phyloP scores from a whole-genome alignment of 2,113 vertebrate species.

The Corvus cornix region DNA sequence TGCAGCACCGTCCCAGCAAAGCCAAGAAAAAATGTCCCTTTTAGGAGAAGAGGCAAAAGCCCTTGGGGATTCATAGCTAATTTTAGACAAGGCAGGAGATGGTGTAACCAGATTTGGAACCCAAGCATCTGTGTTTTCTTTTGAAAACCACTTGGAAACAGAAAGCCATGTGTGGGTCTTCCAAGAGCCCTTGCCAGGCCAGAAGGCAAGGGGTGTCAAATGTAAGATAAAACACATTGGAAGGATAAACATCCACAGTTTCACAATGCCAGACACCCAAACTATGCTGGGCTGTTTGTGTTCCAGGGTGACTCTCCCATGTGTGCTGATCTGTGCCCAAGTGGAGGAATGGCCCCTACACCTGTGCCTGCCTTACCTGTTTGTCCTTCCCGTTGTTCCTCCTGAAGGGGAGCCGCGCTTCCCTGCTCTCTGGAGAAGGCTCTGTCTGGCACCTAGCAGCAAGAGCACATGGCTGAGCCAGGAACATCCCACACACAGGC shows the following conservation, averaged over 20 bases:
- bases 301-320: accelerated
- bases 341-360: not conserved
- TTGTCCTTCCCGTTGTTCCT: not conserved
- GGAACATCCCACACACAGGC: not conserved
- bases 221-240: not conserved
- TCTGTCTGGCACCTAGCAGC: not conserved
- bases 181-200: not conserved
- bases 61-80: accelerated
- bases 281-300: not conserved
- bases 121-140: not conserved
- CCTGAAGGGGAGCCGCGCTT: not conserved
- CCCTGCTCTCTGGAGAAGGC: not conserved
- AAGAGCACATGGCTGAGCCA: not conserved
- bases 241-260: not conserved
- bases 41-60: not conserved
- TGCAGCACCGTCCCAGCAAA: not conserved
- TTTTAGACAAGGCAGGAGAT: not conserved
- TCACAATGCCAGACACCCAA: not conserved
- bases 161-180: not conserved
- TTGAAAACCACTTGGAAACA: not conserved
- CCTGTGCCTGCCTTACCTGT: not conserved
- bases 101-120: not conserved
- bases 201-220: too few relatives aligned
- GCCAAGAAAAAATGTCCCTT: not conserved
- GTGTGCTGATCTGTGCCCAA: too few relatives aligned